These are phyloP conservation scores for Meliscaeva auricollis DNA, from an alignment of 2,888 invertebrate species.

Conservation along the genomic window DNA sequence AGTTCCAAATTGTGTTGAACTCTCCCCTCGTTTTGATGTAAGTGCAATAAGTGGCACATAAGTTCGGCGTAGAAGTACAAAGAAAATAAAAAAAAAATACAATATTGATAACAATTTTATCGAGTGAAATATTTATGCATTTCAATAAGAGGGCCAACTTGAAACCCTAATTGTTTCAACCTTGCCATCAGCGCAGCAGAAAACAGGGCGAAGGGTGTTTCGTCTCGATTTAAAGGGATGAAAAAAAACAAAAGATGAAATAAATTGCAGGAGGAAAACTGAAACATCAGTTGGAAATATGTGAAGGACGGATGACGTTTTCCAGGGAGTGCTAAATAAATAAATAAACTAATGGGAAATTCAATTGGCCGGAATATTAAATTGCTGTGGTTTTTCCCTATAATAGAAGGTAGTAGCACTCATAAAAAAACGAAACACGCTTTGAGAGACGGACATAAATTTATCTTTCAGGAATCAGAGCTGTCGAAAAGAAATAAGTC, in stretches of 20 bases:
- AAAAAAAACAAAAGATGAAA: conserved; percentile 27
- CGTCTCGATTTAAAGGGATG: conserved; percentile 8
- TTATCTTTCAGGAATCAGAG: conserved; percentile 25
- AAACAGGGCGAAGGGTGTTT: background rate
- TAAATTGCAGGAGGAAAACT: conserved; percentile 10
- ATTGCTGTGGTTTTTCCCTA: conserved; percentile 46
- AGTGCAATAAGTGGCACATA: conserved; percentile 33
- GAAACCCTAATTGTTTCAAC: conserved; percentile 15
- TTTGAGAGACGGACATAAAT: conserved; percentile 26
- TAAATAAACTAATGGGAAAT: conserved; percentile 63
- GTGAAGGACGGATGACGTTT: conserved; percentile 13
- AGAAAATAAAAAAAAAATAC: conserved; percentile 39
- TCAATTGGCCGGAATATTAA: conserved; percentile 69
- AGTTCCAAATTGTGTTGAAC: background rate
- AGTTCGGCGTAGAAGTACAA: conserved; percentile 33
- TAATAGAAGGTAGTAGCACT: background rate
- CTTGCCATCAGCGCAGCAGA: background rate
- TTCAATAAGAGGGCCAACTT: conserved; percentile 6
- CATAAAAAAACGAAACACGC: conserved; percentile 33
- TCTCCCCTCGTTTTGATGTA: conserved; percentile 2
- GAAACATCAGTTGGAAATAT: conserved; percentile 30
- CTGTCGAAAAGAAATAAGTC: background rate
- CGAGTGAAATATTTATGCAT: conserved; percentile 3
- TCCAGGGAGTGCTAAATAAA: conserved; percentile 54
- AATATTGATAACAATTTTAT: conserved; percentile 66